Evolutionary conservation across 1,140 invertebrate genomes (phyloP).

Genomic region (Heliconius congener): DNA sequence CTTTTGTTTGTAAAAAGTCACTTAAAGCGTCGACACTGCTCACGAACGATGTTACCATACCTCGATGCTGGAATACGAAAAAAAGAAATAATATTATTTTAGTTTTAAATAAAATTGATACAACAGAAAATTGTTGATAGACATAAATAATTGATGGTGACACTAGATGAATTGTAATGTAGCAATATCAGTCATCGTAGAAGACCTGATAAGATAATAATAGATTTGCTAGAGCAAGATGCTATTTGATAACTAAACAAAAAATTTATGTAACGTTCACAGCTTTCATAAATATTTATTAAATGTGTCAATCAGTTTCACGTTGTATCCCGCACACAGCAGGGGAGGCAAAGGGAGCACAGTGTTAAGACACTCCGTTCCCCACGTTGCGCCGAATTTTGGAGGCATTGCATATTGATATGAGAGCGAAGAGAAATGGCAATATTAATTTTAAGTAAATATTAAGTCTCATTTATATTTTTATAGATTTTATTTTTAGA

Average conservation of each 20-base stretch:
- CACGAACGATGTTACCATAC: constrained; percentile 72
- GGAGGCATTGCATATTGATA: too few relatives aligned
- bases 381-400: too few relatives aligned
- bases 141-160: not conserved
- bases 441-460: too few relatives aligned
- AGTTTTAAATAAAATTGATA: not conserved
- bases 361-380: too few relatives aligned
- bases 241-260: too few relatives aligned
- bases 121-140: not conserved
- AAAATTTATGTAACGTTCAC: too few relatives aligned
- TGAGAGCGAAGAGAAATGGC: too few relatives aligned
- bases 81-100: not conserved
- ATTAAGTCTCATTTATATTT: too few relatives aligned
- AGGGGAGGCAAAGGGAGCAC: too few relatives aligned
- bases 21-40: constrained; percentile 67
- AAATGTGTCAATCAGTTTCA: too few relatives aligned
- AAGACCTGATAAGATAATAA: not conserved
- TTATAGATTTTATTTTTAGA: too few relatives aligned
- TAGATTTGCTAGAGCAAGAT: not conserved
- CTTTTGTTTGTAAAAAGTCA: constrained; percentile 75
- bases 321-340: too few relatives aligned
- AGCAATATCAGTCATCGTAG: not conserved
- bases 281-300: not conserved
- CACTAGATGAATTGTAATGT: not conserved
- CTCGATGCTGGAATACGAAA: constrained; percentile 52